Evolutionary conservation across 2,113 vertebrate species (phyloP).

Genomic region (Kryptolebias marmoratus): DNA sequence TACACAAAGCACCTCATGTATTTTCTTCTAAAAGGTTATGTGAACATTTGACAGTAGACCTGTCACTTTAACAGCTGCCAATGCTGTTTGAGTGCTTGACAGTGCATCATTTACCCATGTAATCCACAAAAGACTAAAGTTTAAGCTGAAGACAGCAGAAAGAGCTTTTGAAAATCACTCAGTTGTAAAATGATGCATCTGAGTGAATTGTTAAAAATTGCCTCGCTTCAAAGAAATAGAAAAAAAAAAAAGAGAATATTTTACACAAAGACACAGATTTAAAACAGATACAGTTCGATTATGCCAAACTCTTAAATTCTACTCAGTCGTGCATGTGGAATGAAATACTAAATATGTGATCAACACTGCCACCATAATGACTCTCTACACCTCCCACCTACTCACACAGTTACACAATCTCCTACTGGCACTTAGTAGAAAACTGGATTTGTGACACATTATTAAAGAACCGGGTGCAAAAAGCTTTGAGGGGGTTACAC

Average conservation of each 20-base stretch:
- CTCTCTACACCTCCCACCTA: background rate
- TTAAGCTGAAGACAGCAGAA: slow-evolving; percentile 28
- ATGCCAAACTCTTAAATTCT: background rate
- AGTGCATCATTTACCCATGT: slow-evolving; percentile 33
- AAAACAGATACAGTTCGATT: background rate
- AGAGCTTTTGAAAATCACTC: slow-evolving; percentile 24
- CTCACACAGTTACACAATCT: slow-evolving; percentile 18
- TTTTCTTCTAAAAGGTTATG: background rate
- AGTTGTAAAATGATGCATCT: slow-evolving; percentile 46
- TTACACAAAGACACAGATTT: background rate
- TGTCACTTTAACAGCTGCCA: background rate
- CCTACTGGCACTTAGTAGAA: slow-evolving; percentile 20
- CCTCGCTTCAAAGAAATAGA: slow-evolving; percentile 16
- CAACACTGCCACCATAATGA: background rate
- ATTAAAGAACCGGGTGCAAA: slow-evolving; percentile 44
- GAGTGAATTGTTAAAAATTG: slow-evolving; percentile 38
- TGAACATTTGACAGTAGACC: background rate
- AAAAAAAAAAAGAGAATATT: background rate
- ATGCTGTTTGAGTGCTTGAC: background rate
- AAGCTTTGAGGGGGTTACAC: slow-evolving; percentile 51
- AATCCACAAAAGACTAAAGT: slow-evolving; percentile 11
- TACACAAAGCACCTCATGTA: slow-evolving; percentile 1
- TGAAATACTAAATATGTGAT: background rate
- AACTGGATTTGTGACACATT: slow-evolving; percentile 52
- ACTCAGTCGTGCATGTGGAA: background rate